These are phyloP conservation scores for Corythaeola cristata DNA, from an alignment of 2,113 vertebrate genomes.

Conservation along the genomic window DNA sequence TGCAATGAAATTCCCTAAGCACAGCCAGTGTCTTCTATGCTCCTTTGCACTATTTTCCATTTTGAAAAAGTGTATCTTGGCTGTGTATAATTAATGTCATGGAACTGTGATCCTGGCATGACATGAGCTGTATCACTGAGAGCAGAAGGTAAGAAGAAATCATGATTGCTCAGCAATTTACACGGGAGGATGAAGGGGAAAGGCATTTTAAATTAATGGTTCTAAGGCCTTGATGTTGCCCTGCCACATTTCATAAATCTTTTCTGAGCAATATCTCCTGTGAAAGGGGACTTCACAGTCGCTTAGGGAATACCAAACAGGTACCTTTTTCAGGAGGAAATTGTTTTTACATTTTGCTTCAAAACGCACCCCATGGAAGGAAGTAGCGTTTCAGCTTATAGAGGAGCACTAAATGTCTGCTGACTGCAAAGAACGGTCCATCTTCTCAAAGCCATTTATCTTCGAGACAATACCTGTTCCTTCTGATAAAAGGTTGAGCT, in stretches of 20 bases:
- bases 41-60: constrained; percentile 50
- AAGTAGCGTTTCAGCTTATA: neutral
- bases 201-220: constrained; percentile 74
- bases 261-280: constrained; percentile 41
- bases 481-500: neutral
- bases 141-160: constrained; percentile 73
- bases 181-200: constrained; percentile 47
- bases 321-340: constrained; percentile 33
- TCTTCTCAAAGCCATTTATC: neutral
- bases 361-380: neutral
- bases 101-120: constrained; percentile 67
- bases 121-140: constrained; percentile 64
- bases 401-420: constrained; percentile 15
- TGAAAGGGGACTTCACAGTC: constrained; percentile 37
- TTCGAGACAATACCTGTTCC: neutral
- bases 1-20: constrained; percentile 56
- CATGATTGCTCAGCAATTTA: constrained; percentile 76
- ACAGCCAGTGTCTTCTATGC: neutral
- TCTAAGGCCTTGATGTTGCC: constrained; percentile 65
- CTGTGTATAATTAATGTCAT: constrained; percentile 78
- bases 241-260: constrained; percentile 74
- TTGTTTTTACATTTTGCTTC: constrained; percentile 54
- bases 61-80: constrained; percentile 32
- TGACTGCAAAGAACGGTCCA: constrained; percentile 9
- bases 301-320: constrained; percentile 55